A percentile compares a stretch with the other conserved stretches of the same genome.
These are phyloP conservation scores for Falco cherrug DNA, from an alignment of 2,797 vertebrate genomes.

Conservation along the genomic window DNA sequence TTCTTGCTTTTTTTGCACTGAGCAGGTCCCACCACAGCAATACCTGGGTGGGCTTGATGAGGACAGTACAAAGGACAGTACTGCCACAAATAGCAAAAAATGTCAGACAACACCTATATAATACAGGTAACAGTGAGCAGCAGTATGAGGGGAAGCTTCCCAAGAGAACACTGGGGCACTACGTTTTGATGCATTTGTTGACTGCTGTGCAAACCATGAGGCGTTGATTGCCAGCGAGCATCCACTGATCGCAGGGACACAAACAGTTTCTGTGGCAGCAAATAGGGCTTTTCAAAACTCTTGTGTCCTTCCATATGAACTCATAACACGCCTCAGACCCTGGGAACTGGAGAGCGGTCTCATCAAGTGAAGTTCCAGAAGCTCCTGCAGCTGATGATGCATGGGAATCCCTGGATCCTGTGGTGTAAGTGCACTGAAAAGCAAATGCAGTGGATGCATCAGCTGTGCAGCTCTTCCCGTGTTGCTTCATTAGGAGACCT, in stretches of 20 bases:
- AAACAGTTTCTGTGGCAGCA: not conserved
- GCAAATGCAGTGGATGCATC: too few relatives aligned
- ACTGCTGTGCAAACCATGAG: not conserved
- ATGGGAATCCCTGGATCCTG: too few relatives aligned
- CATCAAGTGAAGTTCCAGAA: not conserved
- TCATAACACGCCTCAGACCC: not conserved
- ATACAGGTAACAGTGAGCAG: not conserved
- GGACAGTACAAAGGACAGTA: not conserved
- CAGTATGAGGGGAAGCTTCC: not conserved
- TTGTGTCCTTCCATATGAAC: not conserved
- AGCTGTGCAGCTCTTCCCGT: not conserved
- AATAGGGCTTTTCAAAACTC: not conserved
- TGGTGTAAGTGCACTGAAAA: not conserved
- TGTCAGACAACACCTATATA: not conserved
- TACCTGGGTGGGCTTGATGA: not conserved
- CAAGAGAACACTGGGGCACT: not conserved
- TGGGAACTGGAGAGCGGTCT: too few relatives aligned
- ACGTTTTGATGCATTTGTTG: not conserved
- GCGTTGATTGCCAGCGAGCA: accelerated
- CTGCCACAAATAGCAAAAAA: not conserved
- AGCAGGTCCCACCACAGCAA: not conserved
- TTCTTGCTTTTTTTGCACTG: not conserved
- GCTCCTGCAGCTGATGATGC: not conserved
- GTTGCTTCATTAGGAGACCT: not conserved
- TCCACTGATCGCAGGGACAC: not conserved